Evolutionary conservation across 2,113 vertebrate genomes (phyloP).

Genomic region (Myodes glareolus): DNA sequence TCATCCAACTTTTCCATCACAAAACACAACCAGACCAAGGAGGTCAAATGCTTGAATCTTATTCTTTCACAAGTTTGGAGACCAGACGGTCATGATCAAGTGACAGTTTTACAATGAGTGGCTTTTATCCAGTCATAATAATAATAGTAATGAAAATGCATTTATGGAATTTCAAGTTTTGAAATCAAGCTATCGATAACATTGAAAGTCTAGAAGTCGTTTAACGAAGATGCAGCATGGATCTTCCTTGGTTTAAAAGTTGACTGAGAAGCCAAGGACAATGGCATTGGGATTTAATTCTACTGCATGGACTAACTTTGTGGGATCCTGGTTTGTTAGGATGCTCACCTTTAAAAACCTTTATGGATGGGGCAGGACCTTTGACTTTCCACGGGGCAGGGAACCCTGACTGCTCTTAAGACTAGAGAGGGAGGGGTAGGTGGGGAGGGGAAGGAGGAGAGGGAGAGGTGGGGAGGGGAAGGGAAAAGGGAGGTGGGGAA

Average conservation of each 20-base stretch:
- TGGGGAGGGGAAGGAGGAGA: accelerated
- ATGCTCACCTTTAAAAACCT: too few species aligned
- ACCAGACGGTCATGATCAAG: background rate
- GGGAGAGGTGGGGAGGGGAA: too few species aligned
- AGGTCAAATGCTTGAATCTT: background rate
- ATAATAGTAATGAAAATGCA: background rate
- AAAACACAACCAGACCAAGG: background rate
- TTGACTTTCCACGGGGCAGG: too few species aligned
- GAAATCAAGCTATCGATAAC: background rate
- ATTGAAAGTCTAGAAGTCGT: background rate
- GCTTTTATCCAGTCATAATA: background rate
- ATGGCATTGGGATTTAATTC: too few species aligned
- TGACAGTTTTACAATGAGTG: background rate
- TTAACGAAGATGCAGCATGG: background rate
- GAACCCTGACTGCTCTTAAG: too few species aligned
- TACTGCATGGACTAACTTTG: too few species aligned
- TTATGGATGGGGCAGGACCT: too few species aligned
- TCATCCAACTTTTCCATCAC: background rate
- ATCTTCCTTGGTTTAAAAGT: background rate
- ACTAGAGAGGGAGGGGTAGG: too few species aligned
- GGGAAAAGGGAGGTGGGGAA: too few species aligned
- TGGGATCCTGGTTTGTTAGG: too few species aligned
- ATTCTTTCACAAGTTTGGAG: background rate
- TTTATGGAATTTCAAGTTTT: slow-evolving; percentile 8
- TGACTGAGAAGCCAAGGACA: too few species aligned